These are phyloP conservation scores for Caenorhabditis inopinata DNA, from an alignment of 1,140 invertebrate species.

Conservation along the genomic window DNA sequence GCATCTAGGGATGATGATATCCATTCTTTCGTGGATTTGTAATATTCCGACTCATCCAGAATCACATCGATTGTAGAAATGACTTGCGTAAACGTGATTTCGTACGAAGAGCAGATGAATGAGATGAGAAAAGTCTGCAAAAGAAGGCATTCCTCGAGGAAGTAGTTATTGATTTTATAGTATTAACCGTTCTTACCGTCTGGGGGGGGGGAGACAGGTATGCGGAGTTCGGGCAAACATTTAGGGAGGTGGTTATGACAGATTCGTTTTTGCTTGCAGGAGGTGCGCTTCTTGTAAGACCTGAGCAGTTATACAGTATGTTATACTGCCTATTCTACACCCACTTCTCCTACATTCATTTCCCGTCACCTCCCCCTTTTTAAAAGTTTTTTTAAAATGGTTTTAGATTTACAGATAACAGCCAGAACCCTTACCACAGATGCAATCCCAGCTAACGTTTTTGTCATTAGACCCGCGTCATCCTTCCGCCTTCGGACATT, in stretches of 20 bases:
- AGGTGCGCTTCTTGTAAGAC: too few species aligned
- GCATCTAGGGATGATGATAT: not conserved
- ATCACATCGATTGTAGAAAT: slow-evolving; percentile 12
- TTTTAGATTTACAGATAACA: too few species aligned
- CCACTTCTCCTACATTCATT: too few species aligned
- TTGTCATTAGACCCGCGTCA: not conserved
- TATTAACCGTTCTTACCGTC: too few species aligned
- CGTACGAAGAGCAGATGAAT: not conserved
- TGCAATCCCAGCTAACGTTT: not conserved
- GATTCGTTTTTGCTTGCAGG: too few species aligned
- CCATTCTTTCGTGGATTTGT: slow-evolving; percentile 19
- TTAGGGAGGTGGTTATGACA: too few species aligned
- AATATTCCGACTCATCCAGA: slow-evolving; percentile 24
- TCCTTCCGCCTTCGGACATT: not conserved
- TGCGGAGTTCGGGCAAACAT: too few species aligned
- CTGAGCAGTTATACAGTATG: too few species aligned
- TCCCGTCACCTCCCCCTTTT: too few species aligned
- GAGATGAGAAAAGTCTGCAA: not conserved
- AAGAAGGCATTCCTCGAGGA: not conserved
- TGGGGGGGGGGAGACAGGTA: too few species aligned
- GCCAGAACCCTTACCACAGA: not conserved
- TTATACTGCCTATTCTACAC: too few species aligned
- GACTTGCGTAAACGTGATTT: not conserved
- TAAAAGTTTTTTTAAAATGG: too few species aligned
- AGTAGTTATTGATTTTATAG: not conserved